Conservation (phyloP, 2,113 vertebrate genomes). For the Melanotaenia duboulayi region DNA sequence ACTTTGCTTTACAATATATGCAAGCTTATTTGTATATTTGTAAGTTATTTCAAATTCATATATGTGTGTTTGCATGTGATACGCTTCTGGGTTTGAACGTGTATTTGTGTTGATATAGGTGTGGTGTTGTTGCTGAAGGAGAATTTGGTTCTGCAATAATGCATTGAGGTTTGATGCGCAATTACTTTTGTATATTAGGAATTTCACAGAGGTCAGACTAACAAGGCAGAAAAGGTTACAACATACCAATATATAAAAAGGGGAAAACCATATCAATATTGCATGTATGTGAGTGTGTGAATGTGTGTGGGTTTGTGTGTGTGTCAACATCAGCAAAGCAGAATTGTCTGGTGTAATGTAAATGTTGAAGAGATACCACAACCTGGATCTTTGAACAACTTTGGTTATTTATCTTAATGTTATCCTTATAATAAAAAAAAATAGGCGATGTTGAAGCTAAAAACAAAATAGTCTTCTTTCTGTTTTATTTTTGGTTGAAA, state of each 20-base stretch:
- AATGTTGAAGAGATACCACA: background rate
- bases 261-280: slow-evolving; percentile 89
- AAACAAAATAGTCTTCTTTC: no score
- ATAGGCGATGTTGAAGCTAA: no score
- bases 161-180: slow-evolving; percentile 95
- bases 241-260: slow-evolving; percentile 91
- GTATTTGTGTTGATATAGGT: slow-evolving; percentile 15
- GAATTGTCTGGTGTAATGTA: slow-evolving; percentile 53
- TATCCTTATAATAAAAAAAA: no score
- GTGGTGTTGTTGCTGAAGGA: slow-evolving; percentile 24
- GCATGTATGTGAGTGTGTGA: slow-evolving; percentile 61
- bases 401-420: background rate
- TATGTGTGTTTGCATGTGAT: slow-evolving; percentile 27
- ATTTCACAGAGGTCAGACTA: slow-evolving; percentile 93
- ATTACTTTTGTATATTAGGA: slow-evolving; percentile 96
- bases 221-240: slow-evolving; percentile 73
- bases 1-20: slow-evolving; percentile 40
- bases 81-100: slow-evolving; percentile 5
- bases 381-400: background rate
- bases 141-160: slow-evolving; percentile 85
- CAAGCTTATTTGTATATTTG: slow-evolving; percentile 40
- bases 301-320: slow-evolving; percentile 15
- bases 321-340: slow-evolving; percentile 79
- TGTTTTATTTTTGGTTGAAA: no score
- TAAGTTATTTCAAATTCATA: slow-evolving; percentile 43